phyloP scores from a whole-genome alignment of 2,797 vertebrate genomes.

The Knipowitschia caucasica region DNA sequence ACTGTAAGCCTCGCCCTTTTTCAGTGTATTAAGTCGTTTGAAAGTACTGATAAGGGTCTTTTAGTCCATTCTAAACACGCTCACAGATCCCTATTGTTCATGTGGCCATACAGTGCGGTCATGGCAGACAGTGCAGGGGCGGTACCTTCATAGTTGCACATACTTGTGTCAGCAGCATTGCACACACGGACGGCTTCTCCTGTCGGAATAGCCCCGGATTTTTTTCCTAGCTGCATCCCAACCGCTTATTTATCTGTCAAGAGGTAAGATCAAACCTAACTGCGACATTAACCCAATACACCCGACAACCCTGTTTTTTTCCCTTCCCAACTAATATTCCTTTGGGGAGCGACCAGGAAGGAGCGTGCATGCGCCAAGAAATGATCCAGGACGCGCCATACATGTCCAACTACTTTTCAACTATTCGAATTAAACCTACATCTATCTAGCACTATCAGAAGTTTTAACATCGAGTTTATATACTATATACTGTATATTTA shows the following conservation, averaged over 20 bases:
- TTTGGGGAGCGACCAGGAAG: conserved; percentile 31
- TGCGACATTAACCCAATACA: neutral
- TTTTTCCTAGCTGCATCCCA: conserved; percentile 45
- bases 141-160: conserved; percentile 44
- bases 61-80: neutral
- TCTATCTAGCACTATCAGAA: too few relatives aligned
- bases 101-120: conserved; percentile 4
- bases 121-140: conserved; percentile 36
- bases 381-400: conserved; percentile 44
- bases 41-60: neutral
- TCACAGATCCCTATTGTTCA: neutral
- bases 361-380: conserved; percentile 68
- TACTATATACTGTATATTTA: too few relatives aligned
- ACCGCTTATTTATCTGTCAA: conserved; percentile 56
- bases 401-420: conserved; percentile 35
- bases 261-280: conserved; percentile 59
- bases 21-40: too few relatives aligned
- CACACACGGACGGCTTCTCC: conserved; percentile 45
- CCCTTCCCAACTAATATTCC: accelerated
- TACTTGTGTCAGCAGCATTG: conserved; percentile 40
- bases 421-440: conserved; percentile 21
- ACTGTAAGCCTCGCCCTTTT: neutral
- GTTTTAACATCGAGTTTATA: too few relatives aligned
- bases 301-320: accelerated
- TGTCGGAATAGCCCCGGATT: conserved; percentile 45